These are phyloP conservation scores for Calliopum simillimum DNA, from an alignment of 2,888 invertebrate species.

Conservation along the genomic window DNA sequence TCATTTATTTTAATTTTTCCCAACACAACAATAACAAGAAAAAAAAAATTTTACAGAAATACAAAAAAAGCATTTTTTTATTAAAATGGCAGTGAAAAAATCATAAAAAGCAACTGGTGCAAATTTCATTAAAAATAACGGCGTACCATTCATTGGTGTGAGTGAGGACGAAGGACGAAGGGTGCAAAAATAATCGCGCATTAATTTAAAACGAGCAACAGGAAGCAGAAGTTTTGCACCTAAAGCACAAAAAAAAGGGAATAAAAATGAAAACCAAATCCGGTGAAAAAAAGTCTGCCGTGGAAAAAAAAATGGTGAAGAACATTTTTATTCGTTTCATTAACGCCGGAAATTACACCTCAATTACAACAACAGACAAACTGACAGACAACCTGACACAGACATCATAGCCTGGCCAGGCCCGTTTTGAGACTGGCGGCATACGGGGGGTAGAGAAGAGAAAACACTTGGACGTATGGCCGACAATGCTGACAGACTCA, in stretches of 20 bases:
- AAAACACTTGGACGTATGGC: slow-evolving; percentile 9
- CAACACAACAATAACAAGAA: slow-evolving; percentile 14
- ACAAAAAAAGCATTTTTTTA: not conserved
- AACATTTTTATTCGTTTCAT: slow-evolving; percentile 39
- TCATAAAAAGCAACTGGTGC: slow-evolving; percentile 34
- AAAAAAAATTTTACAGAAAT: not conserved
- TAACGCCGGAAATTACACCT: slow-evolving; percentile 44
- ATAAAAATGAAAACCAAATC: not conserved
- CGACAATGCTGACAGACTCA: slow-evolving; percentile 15
- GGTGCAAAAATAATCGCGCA: slow-evolving; percentile 30
- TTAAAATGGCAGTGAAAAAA: not conserved
- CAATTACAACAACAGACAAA: slow-evolving; percentile 38
- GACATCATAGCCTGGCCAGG: not conserved
- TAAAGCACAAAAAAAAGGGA: slow-evolving; percentile 15
- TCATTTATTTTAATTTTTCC: slow-evolving; percentile 29
- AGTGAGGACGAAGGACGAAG: not conserved
- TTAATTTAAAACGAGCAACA: slow-evolving; percentile 35
- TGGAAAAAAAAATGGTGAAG: slow-evolving; percentile 10
- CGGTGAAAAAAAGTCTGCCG: slow-evolving; percentile 7
- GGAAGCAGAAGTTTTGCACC: slow-evolving; percentile 27
- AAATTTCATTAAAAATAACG: slow-evolving; percentile 30
- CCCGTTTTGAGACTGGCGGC: not conserved
- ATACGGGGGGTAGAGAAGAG: not conserved
- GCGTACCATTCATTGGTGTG: too few species aligned
- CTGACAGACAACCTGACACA: slow-evolving; percentile 15